These are phyloP conservation scores for Uropetala carovei DNA, from an alignment of 2,888 invertebrate species.

Conservation along the genomic window DNA sequence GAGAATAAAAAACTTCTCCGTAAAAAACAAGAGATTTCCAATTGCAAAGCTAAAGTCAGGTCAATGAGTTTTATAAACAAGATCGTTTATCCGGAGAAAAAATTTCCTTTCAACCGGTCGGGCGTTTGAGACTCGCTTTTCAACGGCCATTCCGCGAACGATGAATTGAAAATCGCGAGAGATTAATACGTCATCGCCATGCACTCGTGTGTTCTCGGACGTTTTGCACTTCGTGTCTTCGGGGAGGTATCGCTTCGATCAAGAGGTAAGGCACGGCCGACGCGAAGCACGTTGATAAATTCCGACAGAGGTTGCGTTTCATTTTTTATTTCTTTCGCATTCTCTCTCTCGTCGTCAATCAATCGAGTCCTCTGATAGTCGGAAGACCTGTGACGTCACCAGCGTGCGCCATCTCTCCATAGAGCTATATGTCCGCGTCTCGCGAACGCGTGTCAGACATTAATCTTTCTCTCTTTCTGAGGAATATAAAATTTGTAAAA, in stretches of 20 bases:
- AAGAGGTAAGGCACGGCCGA: background rate
- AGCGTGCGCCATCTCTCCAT: background rate
- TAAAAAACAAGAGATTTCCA: background rate
- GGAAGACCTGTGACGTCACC: background rate
- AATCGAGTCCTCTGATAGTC: background rate
- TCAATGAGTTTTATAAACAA: background rate
- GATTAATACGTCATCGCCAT: background rate
- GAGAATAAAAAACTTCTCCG: background rate
- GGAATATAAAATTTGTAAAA: background rate
- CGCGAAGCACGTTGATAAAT: background rate
- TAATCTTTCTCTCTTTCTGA: background rate
- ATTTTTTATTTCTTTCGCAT: background rate
- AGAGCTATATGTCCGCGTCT: background rate
- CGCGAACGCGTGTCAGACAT: background rate
- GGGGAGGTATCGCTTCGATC: background rate
- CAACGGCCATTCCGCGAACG: background rate
- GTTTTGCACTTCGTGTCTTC: background rate
- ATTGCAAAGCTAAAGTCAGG: background rate
- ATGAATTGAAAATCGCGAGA: conserved; percentile 12
- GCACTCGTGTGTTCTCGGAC: background rate
- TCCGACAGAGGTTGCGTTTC: background rate
- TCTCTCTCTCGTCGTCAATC: background rate
- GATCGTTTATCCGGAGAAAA: background rate
- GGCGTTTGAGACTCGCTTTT: background rate
- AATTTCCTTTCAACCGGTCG: too few species aligned